phyloP scores from a whole-genome alignment of 2,888 invertebrate species.

The Drosophila neotestacea region DNA sequence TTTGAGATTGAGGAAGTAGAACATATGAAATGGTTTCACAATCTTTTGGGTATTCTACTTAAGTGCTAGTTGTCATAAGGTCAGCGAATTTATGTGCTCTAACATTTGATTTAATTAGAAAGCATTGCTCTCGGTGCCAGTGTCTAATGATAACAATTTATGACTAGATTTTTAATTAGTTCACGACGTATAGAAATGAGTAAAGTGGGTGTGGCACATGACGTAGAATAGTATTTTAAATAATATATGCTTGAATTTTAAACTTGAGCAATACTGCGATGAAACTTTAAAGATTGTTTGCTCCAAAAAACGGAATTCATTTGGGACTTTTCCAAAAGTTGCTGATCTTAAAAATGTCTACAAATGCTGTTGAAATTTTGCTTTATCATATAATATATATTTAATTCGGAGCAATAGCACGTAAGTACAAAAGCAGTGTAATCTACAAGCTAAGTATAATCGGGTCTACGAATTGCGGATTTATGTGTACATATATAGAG shows the following conservation, averaged over 20 bases:
- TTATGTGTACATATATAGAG: conserved; percentile 5
- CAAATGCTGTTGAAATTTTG: neutral
- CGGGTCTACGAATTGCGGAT: conserved; percentile 18
- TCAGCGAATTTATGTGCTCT: neutral
- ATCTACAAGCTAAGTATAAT: conserved; percentile 17
- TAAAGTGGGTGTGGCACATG: neutral
- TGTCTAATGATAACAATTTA: conserved; percentile 3
- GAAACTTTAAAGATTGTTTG: neutral
- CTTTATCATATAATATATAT: conserved; percentile 19
- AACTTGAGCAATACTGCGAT: neutral
- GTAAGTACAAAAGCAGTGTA: conserved; percentile 36
- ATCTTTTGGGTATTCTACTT: neutral
- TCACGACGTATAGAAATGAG: neutral
- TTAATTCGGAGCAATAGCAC: conserved; percentile 17
- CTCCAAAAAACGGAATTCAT: neutral
- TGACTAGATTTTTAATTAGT: neutral
- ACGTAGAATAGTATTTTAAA: neutral
- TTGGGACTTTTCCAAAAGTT: neutral
- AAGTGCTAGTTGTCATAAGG: neutral
- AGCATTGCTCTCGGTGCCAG: neutral
- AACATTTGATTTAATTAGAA: neutral
- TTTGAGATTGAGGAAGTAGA: neutral
- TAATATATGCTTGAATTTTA: neutral
- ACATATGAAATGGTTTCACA: neutral
- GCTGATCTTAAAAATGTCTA: neutral